Base-by-base conservation (phyloP, 2,113 vertebrate genomes). In the Phyllostomus discolor region DNA sequence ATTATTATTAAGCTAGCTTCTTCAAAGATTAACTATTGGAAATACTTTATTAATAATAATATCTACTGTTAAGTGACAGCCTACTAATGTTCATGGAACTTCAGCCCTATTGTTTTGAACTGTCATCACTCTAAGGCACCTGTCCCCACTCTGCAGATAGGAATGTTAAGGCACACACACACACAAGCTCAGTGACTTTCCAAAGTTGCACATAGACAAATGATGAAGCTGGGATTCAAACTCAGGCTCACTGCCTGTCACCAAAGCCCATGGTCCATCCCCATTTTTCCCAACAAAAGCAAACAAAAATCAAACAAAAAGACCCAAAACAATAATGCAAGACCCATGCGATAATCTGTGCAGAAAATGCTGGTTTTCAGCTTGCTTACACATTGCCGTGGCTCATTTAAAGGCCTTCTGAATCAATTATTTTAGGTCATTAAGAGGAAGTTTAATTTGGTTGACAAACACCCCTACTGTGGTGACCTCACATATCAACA, bases 401-500 rank as follows among this genome's bases (percentile, higher is more conserved):
- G 89, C 38, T 72, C 88, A 81, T 81, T 97, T 97, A 94, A 91
- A 89, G 67, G 84, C 90, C 95, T 96, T 97, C 97, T 10, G 10
- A 97, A 95, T 96, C 97, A 97, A 97, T 98, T 97, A 96, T 92
- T 98, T 96, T 96, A 95, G 90, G 92, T 90, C 94, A 97, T 97
- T 97, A 97, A 95, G 96, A 97, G 94, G 97, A 96, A 96, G 97
- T 96, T 97, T 98, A 97, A 96, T 97, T 96, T 97, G 95, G 97
- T 95, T 96, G 97, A 97, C 97, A 97, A 97, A 97, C 96, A 97
- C 96, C 96, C 93, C 95, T 96, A 80, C 94, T 85, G 97, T 57
- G 97, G 93, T 97, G 84, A 97, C 96, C 96, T 88, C 10, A 81
- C 97, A 96, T 88, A 98, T 98, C 97, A 93, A 94, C 94, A 95